phyloP scores from a whole-genome alignment of 2,113 vertebrate species.

The Sula dactylatra region DNA sequence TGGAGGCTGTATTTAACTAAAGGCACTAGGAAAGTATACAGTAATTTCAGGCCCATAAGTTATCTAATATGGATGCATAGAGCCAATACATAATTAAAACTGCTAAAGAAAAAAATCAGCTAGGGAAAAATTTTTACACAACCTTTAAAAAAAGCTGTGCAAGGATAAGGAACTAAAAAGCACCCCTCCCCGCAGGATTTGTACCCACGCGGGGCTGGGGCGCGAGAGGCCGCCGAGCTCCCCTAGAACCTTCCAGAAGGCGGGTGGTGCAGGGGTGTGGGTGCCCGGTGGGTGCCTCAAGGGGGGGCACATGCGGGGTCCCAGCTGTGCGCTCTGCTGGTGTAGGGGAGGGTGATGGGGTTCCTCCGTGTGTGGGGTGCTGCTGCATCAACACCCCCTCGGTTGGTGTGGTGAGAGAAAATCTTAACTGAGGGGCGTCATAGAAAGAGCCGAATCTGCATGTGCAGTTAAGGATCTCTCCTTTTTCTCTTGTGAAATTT shows the following conservation, averaged over 20 bases:
- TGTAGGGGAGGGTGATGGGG: too few relatives aligned
- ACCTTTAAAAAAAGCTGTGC: rapidly evolving
- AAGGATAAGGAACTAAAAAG: too few relatives aligned
- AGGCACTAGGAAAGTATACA: rapidly evolving
- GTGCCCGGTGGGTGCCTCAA: too few relatives aligned
- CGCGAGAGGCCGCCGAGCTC: background rate
- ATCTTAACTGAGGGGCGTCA: rapidly evolving
- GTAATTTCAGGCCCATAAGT: too few relatives aligned
- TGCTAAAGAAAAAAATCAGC: rapidly evolving
- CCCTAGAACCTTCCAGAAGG: background rate
- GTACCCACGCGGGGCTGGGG: background rate
- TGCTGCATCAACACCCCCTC: rapidly evolving
- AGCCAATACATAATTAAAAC: rapidly evolving
- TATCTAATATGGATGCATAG: rapidly evolving
- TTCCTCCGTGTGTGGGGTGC: too few relatives aligned
- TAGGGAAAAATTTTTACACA: rapidly evolving
- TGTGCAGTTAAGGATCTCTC: rapidly evolving
- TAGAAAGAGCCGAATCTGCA: rapidly evolving
- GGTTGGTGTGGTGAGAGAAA: too few relatives aligned
- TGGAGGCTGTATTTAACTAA: rapidly evolving
- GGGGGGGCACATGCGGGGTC: too few relatives aligned
- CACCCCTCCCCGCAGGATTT: too few relatives aligned
- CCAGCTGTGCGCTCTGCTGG: too few relatives aligned
- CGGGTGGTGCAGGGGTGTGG: background rate
- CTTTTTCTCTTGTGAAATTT: rapidly evolving